A percentile compares a stretch with the other conserved stretches of the same genome.
These are phyloP conservation scores for Acanthurus lineatus DNA, from an alignment of 2,797 vertebrate genomes.

Conservation along the genomic window DNA sequence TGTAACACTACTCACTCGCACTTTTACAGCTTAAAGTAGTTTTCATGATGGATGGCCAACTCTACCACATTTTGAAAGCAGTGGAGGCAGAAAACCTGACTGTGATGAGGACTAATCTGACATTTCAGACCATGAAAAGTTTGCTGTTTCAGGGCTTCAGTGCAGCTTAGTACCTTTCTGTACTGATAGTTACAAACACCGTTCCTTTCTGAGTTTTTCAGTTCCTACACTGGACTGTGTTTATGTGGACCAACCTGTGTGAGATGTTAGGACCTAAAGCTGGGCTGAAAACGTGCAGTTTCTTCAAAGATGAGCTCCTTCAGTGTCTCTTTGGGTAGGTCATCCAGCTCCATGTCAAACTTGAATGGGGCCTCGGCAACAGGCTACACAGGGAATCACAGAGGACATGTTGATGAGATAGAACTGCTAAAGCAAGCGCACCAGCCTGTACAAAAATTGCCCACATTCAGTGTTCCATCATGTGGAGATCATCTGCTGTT, in stretches of 20 bases:
- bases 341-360: conserved; percentile 93
- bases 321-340: conserved; percentile 92
- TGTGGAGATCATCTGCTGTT: background rate
- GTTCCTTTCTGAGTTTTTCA: background rate
- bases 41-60: conserved; percentile 18
- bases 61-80: background rate
- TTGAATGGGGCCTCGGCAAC: conserved; percentile 92
- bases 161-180: background rate
- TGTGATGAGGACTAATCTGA: background rate
- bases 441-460: background rate
- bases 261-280: conserved; percentile 88
- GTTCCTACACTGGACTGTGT: background rate
- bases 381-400: conserved; percentile 77
- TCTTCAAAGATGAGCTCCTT: conserved; percentile 93
- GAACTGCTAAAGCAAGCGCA: background rate
- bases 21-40: conserved; percentile 4
- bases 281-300: conserved; percentile 89
- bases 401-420: background rate
- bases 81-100: conserved; percentile 14
- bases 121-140: conserved; percentile 5
- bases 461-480: background rate
- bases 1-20: background rate
- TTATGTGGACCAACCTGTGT: conserved; percentile 64
- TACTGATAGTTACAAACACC: background rate
- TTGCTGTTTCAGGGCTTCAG: background rate